These are phyloP conservation scores for Synanthedon formicaeformis DNA, from an alignment of 2,888 invertebrate genomes.

Conservation along the genomic window DNA sequence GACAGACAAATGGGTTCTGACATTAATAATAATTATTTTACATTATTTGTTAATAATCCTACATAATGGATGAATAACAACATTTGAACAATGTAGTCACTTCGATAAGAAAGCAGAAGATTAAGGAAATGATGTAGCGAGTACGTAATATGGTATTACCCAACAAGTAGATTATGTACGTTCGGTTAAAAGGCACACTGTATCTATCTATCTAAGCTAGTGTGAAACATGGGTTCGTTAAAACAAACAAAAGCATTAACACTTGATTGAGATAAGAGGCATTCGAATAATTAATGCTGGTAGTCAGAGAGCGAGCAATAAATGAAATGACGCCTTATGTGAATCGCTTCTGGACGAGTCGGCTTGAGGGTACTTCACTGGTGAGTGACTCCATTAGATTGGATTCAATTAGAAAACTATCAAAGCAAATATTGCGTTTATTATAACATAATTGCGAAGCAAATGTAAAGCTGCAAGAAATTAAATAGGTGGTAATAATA, in stretches of 20 bases:
- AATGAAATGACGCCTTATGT: conserved; percentile 16
- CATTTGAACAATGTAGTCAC: neutral
- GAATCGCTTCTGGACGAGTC: neutral
- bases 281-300: conserved; percentile 40
- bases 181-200: conserved; percentile 15
- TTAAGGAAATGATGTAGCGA: conserved; percentile 19
- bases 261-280: conserved; percentile 30
- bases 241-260: conserved; percentile 22
- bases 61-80: no score
- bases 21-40: no score
- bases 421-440: neutral
- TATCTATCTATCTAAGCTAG: conserved; percentile 12
- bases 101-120: conserved; percentile 5
- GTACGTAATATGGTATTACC: conserved; percentile 18
- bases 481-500: no score
- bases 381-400: neutral
- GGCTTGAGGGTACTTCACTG: neutral
- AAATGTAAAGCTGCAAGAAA: no score
- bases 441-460: neutral
- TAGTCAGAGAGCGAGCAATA: conserved; percentile 12
- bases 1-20: no score
- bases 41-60: no score
- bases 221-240: conserved; percentile 18
- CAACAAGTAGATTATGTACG: conserved; percentile 25
- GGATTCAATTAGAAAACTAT: neutral